Base-by-base conservation (phyloP, 2,797 vertebrate species). In the Poeciliopsis paucimaculata region DNA sequence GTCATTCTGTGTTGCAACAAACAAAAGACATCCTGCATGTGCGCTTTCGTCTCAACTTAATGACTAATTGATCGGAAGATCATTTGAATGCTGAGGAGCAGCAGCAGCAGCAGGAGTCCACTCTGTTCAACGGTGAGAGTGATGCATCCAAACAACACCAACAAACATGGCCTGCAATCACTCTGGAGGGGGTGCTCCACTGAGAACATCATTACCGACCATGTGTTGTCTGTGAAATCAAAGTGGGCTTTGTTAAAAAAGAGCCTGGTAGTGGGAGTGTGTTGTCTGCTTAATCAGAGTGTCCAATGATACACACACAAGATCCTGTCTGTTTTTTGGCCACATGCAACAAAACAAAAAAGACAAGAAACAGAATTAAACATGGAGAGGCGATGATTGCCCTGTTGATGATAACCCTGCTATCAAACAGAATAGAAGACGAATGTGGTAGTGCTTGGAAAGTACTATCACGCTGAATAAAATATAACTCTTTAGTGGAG, bases 41-140 rank as follows among this genome's bases (percentile, higher is more conserved):
- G 31, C 72, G 78, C 84, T 84, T 70, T 83, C 71, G 46, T 81
- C 51, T 80, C 77, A 86, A 85, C 81, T 90, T 89, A 73, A 41
- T 76, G 82, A 87, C 88, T 93, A 92, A 93, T 91, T 92, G 91
- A 90, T 87, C 83, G 75, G 23, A 85, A 87, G 91, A 92, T 93
- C 62, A 90, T 91, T 86, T 93, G 90, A 92, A 92, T 91, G 85
- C 82, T 84, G 92, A 88, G 71, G 86, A 87, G 86, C 53, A 36
- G 64, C 64, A 68, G 36, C 34, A 70, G 41, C 92, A 91, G 90
- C 83, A 79, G 92, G 89, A 86, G 77, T 88, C 89, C 90, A 83
- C 82, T 91, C 84, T 51, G 64, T 81, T 88, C 83, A 84, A 84
- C 80, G 66, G 83, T 71, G 85, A 90, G 88, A 90, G 73, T 85